These are phyloP conservation scores for Amblyteles armatorius DNA, from an alignment of 2,888 invertebrate species.

Conservation along the genomic window DNA sequence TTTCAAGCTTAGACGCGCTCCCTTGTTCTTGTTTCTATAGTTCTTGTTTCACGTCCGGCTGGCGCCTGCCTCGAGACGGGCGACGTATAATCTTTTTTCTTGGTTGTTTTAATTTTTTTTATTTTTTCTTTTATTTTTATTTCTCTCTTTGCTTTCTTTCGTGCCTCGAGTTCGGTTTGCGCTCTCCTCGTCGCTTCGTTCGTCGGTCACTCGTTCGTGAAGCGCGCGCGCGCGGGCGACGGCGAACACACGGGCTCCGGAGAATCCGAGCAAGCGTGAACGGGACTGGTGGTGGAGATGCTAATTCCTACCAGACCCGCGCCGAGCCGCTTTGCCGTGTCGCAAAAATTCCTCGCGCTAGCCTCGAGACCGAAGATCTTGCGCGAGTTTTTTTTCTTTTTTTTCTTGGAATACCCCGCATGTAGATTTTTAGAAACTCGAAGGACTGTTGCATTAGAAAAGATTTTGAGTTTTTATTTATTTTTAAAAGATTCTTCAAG, in stretches of 20 bases:
- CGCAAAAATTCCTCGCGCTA: slow-evolving; percentile 53
- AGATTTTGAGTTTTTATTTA: neutral
- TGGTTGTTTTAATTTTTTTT: slow-evolving; percentile 23
- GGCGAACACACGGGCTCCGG: neutral
- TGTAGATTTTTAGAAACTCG: neutral
- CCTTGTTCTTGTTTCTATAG: slow-evolving; percentile 67
- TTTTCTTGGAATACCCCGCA: too few relatives aligned
- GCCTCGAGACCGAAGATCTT: neutral
- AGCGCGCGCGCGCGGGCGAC: slow-evolving; percentile 27
- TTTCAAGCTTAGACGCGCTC: slow-evolving; percentile 52
- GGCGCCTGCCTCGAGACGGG: slow-evolving; percentile 60
- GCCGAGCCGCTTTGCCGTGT: neutral
- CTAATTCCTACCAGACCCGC: slow-evolving; percentile 54
- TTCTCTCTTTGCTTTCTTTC: slow-evolving; percentile 40
- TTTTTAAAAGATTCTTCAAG: neutral
- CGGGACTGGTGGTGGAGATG: slow-evolving; percentile 22
- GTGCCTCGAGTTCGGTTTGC: slow-evolving; percentile 34
- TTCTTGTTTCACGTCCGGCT: slow-evolving; percentile 69
- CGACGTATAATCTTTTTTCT: slow-evolving; percentile 42
- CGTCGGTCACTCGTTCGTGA: slow-evolving; percentile 36
- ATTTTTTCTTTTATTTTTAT: slow-evolving; percentile 26
- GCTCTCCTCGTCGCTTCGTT: slow-evolving; percentile 26
- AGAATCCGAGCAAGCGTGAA: slow-evolving; percentile 12
- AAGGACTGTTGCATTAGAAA: too few relatives aligned
- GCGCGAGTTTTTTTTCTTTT: neutral